Evolutionary conservation across 2,113 vertebrate species (phyloP).

Genomic region (Larimichthys polyactis): DNA sequence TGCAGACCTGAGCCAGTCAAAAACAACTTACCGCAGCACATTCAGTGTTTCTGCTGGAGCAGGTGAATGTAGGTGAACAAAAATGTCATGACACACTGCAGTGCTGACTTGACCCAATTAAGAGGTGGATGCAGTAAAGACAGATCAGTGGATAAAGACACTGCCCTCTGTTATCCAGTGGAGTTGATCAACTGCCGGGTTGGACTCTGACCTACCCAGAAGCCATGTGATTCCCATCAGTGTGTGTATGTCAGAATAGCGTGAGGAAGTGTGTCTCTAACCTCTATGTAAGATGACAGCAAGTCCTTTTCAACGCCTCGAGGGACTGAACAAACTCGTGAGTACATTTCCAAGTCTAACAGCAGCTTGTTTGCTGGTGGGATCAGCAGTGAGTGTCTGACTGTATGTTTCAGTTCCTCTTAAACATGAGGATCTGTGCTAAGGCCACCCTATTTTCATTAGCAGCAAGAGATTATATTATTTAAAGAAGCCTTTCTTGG

Average conservation of each 20-base stretch:
- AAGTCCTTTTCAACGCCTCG: neutral
- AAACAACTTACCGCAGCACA: neutral
- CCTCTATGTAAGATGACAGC: slow-evolving; percentile 52
- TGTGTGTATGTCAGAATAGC: slow-evolving; percentile 16
- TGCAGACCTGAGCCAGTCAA: neutral
- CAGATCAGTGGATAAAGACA: neutral
- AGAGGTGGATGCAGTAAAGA: neutral
- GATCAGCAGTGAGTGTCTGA: neutral
- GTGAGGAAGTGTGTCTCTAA: slow-evolving; percentile 10
- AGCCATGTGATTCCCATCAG: slow-evolving; percentile 41
- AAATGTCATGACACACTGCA: neutral
- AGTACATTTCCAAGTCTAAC: slow-evolving; percentile 46
- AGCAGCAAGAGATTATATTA: neutral
- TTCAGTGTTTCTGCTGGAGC: slow-evolving; percentile 8
- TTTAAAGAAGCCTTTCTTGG: neutral
- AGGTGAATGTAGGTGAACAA: neutral
- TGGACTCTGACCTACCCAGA: slow-evolving; percentile 76
- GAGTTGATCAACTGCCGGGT: slow-evolving; percentile 17
- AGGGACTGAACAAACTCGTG: slow-evolving; percentile 50
- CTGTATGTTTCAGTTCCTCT: neutral
- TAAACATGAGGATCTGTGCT: neutral
- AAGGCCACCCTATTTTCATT: neutral
- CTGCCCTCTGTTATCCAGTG: slow-evolving; percentile 39
- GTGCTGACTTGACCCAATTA: slow-evolving; percentile 22
- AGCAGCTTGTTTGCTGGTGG: neutral